Conservation (phyloP, 2,113 vertebrate genomes). For the Periophthalmus modestus region DNA sequence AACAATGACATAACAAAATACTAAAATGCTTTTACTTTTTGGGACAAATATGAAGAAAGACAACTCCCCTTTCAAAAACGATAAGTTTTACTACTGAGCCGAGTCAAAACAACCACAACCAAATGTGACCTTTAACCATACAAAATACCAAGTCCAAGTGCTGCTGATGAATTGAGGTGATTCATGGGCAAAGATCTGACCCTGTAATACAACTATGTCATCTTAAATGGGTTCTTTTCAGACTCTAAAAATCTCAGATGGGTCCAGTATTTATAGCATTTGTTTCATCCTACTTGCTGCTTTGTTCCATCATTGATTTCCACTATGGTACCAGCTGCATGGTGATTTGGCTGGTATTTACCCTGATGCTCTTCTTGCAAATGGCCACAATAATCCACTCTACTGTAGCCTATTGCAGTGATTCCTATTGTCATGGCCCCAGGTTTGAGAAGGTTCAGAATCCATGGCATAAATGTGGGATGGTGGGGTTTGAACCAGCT, state of each 20-base stretch:
- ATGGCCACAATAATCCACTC: no score
- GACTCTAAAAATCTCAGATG: neutral
- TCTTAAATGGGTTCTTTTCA: slow-evolving; percentile 30
- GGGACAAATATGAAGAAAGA: slow-evolving; percentile 11
- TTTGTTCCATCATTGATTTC: neutral
- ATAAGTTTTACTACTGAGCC: slow-evolving; percentile 20
- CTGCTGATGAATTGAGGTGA: slow-evolving; percentile 38
- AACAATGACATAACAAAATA: slow-evolving; percentile 45
- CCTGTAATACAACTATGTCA: slow-evolving; percentile 43
- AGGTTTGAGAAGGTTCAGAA: no score
- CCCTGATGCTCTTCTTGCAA: neutral
- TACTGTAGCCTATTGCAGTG: no score
- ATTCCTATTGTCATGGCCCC: no score
- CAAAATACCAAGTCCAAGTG: slow-evolving; percentile 20
- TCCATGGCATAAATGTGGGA: no score
- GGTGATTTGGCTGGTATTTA: neutral
- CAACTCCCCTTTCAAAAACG: slow-evolving; percentile 3
- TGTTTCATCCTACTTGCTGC: neutral
- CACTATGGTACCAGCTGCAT: neutral
- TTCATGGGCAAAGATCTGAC: slow-evolving; percentile 34
- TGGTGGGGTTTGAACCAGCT: no score
- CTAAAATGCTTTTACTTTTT: slow-evolving; percentile 22
- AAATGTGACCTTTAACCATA: slow-evolving; percentile 40
- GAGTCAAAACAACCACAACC: slow-evolving; percentile 15
- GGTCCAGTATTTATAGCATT: neutral